Conservation (phyloP, 2,797 vertebrate genomes). For the Lagorchestes hirsutus region DNA sequence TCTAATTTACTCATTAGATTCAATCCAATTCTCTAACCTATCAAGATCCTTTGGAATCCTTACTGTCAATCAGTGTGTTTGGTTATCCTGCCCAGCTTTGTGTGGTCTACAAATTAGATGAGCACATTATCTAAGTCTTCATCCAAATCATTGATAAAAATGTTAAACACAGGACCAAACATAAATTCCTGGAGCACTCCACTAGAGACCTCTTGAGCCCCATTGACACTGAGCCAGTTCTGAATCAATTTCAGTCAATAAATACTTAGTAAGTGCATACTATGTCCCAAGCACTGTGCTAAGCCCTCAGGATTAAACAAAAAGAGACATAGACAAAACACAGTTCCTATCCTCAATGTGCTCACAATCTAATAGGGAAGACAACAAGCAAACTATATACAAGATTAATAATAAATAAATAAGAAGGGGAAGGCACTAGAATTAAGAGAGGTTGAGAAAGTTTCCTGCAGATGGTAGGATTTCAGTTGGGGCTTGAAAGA, state of each 20-base stretch:
- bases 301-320: neutral
- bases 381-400: neutral
- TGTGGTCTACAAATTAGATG: neutral
- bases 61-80: neutral
- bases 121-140: neutral
- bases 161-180: neutral
- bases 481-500: neutral
- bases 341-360: neutral
- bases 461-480: neutral
- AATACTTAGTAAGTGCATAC: neutral
- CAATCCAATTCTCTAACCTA: neutral
- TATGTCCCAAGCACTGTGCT: neutral
- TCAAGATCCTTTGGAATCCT: neutral
- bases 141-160: neutral
- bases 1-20: neutral
- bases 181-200: neutral
- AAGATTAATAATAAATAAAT: neutral
- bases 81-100: neutral
- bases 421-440: neutral
- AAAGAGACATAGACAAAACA: neutral
- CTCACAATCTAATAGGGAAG: neutral
- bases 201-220: neutral
- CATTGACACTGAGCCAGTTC: neutral
- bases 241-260: neutral
- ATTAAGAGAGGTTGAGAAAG: neutral